Evolutionary conservation across 2,888 invertebrate species (phyloP).

Genomic region (Opisthograptis luteolata): DNA sequence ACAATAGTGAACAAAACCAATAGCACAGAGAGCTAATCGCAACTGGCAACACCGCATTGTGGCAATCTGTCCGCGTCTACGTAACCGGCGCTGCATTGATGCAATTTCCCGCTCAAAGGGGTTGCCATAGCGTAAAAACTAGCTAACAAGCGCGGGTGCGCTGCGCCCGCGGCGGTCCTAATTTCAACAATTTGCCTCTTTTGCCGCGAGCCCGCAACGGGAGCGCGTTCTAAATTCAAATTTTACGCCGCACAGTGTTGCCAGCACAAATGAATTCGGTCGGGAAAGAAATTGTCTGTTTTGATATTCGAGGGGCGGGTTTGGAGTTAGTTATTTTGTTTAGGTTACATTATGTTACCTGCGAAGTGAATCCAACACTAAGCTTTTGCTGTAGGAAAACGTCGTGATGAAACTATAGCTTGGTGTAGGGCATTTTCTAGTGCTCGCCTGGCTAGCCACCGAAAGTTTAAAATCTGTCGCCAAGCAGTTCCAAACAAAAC

Average conservation of each 20-base stretch:
- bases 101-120: conserved; percentile 75
- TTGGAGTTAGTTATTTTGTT: conserved; percentile 10
- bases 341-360: conserved; percentile 1
- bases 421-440: too few species aligned
- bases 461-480: too few species aligned
- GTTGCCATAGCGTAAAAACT: conserved; percentile 76
- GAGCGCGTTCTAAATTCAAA: conserved; percentile 76
- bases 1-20: neutral
- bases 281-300: conserved; percentile 23
- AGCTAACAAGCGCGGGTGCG: conserved; percentile 73
- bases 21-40: too few species aligned
- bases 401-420: too few species aligned
- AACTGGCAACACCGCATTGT: neutral
- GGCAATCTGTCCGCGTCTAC: conserved; percentile 53
- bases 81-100: conserved; percentile 66
- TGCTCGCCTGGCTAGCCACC: too few species aligned
- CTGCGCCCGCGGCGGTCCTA: conserved; percentile 70
- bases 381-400: too few species aligned
- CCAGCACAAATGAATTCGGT: conserved; percentile 27
- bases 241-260: conserved; percentile 44
- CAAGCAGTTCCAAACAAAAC: too few species aligned
- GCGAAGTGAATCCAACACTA: too few species aligned
- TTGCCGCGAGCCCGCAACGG: conserved; percentile 56
- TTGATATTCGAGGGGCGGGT: conserved; percentile 11
- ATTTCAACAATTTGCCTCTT: conserved; percentile 73